A percentile compares a stretch with the other conserved stretches of the same genome.
phyloP scores from a whole-genome alignment of 2,113 vertebrate genomes.

The Galbula dea region DNA sequence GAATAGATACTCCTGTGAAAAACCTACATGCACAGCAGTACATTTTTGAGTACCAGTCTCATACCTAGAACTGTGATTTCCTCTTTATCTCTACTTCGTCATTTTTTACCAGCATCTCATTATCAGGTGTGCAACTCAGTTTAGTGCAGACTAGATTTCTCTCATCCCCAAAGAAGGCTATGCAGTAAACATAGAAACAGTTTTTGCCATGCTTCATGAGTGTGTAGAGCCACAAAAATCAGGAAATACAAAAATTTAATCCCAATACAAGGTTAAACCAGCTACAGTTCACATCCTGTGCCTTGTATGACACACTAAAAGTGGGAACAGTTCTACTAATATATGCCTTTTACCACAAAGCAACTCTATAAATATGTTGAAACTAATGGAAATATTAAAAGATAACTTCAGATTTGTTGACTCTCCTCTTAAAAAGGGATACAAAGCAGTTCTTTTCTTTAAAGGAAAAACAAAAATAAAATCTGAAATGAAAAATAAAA shows the following conservation, averaged over 20 bases:
- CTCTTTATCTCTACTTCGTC: background rate
- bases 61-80: background rate
- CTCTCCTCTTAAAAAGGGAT: background rate
- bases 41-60: background rate
- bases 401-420: background rate
- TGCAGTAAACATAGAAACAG: background rate
- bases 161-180: background rate
- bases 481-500: background rate
- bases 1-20: background rate
- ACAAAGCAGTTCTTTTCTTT: background rate
- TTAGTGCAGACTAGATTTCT: background rate
- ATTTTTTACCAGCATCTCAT: background rate
- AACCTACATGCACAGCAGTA: background rate
- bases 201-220: background rate
- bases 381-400: background rate
- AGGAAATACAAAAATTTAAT: background rate
- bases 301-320: background rate
- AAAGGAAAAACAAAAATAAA: background rate
- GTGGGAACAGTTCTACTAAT: background rate
- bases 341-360: background rate
- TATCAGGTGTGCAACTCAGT: background rate
- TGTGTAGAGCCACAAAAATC: background rate
- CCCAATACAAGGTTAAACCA: background rate
- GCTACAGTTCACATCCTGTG: background rate
- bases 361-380: background rate